A percentile compares a stretch with the other conserved stretches of the same genome.
phyloP scores from a whole-genome alignment of 2,888 invertebrate genomes.

The Tupiocoris notatus region DNA sequence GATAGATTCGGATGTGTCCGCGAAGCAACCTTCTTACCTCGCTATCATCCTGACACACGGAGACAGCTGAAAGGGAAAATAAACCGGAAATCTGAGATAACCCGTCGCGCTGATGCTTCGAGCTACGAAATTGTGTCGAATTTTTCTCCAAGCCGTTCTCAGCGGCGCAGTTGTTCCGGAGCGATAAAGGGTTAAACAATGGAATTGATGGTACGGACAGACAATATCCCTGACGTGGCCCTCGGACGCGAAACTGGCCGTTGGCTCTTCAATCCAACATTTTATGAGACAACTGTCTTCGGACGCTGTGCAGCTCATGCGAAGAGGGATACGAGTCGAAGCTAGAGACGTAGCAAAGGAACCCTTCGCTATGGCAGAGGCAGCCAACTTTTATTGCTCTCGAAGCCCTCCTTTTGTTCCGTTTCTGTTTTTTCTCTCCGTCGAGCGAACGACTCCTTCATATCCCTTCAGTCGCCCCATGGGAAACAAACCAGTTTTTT shows the following conservation, averaged over 20 bases:
- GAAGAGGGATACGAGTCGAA: neutral
- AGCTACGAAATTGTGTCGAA: neutral
- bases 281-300: constrained; percentile 23
- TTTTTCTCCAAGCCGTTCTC: neutral
- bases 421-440: neutral
- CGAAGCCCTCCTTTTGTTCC: constrained; percentile 1
- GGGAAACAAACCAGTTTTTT: neutral
- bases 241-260: constrained; percentile 10
- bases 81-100: no score
- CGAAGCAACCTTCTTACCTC: no score
- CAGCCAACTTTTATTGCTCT: neutral
- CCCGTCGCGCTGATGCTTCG: no score
- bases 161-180: neutral
- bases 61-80: no score
- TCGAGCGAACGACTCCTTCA: neutral
- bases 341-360: neutral
- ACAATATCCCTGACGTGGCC: constrained; percentile 11
- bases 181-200: constrained; percentile 16
- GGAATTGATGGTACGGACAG: constrained; percentile 22
- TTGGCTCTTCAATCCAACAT: constrained; percentile 36
- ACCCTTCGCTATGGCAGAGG: neutral
- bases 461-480: neutral
- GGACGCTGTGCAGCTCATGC: neutral
- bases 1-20: no score
- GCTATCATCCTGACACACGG: no score